Conservation (phyloP, 2,113 vertebrate genomes). For the Grammomys dolichurus region DNA sequence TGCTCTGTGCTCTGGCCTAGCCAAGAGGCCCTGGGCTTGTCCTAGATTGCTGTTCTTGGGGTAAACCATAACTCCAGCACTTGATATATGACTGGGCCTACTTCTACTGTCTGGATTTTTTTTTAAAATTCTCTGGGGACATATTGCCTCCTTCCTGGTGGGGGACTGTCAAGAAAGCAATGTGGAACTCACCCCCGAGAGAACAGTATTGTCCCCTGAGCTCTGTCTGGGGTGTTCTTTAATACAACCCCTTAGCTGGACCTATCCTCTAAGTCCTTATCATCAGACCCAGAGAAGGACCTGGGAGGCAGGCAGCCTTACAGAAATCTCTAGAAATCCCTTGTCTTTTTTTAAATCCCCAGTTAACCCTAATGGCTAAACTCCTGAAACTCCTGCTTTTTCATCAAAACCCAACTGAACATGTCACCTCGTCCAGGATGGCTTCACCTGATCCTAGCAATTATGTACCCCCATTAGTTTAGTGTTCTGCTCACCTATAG, state of each 20-base stretch:
- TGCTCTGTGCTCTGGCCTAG: not conserved
- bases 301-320: not conserved
- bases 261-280: not conserved
- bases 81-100: not conserved
- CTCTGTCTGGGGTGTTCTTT: constrained; percentile 22
- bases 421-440: constrained; percentile 51
- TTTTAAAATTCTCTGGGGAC: constrained; percentile 71
- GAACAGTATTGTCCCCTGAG: not conserved
- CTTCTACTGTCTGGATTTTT: constrained; percentile 13
- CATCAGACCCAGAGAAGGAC: not conserved
- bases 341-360: not conserved
- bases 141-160: not conserved
- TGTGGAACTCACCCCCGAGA: not conserved
- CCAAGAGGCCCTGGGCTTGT: constrained; percentile 25
- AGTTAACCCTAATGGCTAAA: not conserved
- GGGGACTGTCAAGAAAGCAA: not conserved
- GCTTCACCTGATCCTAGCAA: not conserved
- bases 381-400: not conserved
- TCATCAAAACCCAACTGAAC: not conserved
- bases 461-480: not conserved
- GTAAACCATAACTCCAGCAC: not conserved
- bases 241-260: constrained; percentile 15
- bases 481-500: not conserved
- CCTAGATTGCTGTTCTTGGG: not conserved
- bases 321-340: not conserved